Evolutionary conservation across 2,113 vertebrate genomes (phyloP), one percentile per base, ranked within the genome.

Genomic region (Anhinga anhinga): DNA sequence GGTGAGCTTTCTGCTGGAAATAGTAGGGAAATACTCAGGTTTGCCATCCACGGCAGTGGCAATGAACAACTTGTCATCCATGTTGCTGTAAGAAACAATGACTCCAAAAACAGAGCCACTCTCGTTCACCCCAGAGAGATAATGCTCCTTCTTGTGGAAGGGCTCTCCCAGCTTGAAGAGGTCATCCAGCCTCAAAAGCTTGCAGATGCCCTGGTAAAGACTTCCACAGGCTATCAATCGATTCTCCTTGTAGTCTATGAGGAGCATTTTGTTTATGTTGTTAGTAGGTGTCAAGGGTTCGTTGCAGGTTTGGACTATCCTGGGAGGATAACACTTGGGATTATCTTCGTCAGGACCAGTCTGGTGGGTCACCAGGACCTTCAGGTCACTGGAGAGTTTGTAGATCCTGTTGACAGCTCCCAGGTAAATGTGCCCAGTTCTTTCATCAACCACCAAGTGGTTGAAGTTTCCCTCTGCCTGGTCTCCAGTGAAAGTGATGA

Each of bases 81-180:
- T 98, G 93, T 99, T 99, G 78, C 98, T 98, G 92, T 99, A 99
- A 55, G 99, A 99, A 94, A 99, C 99, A 27, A 99, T 99, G 92
- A 99, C 99, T 19, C 99, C 99, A 53, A 99, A 99, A 95, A 99
- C 99, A 1, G 99, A 99, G 94, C 99, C 99, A 7, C 99, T 99
- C 90, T 99, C 99, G 0, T 99, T 99, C 96, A 99, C 99, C 4
- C 99, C 99, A 5, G 99, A 99, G 95, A 99, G 99, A 96, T 99
- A 99, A 96, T 99, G 99, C 88, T 99, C 99, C 97, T 99, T 99
- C 97, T 99, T 99, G 97, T 99, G 99, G 78, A 99, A 99, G 34
- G 99, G 99, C 91, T 99, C 99, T 53, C 99, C 99, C 11, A 99
- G 98, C 95, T 99, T 99, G 97, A 99, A 99, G 71, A 99, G 99